Evolutionary conservation across 2,888 invertebrate species (phyloP).

Genomic region (Sesamia inferens): DNA sequence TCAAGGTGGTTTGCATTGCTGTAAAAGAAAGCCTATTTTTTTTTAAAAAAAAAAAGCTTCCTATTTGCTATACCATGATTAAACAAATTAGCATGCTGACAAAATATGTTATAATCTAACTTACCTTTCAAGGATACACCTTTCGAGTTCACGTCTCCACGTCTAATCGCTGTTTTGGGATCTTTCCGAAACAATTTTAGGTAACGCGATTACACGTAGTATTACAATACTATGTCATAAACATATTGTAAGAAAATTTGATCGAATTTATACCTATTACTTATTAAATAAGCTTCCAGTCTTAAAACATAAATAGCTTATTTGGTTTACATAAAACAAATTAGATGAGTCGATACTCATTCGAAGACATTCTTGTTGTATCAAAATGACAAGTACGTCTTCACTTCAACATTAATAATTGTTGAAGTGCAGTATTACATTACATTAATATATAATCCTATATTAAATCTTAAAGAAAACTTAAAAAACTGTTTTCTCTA

Average conservation of each 20-base stretch:
- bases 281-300: not conserved
- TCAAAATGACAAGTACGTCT: too few relatives aligned
- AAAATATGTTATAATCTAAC: slow-evolving; percentile 3
- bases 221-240: not conserved
- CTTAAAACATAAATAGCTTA: not conserved
- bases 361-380: not conserved
- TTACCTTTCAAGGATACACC: slow-evolving; percentile 23
- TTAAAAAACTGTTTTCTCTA: not conserved
- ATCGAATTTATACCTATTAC: not conserved
- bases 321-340: not conserved
- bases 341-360: not conserved
- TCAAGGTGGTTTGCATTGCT: not conserved
- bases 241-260: not conserved
- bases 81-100: not conserved
- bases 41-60: not conserved
- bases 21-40: too few relatives aligned
- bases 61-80: too few relatives aligned
- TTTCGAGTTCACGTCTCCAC: not conserved
- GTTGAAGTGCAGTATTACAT: not conserved
- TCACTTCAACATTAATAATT: not conserved
- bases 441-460: too few relatives aligned
- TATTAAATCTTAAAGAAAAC: not conserved
- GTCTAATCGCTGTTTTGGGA: not conserved
- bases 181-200: not conserved
- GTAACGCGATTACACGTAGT: too few relatives aligned